A percentile compares a stretch with the other conserved stretches of the same genome.
phyloP scores from a whole-genome alignment of 92 coral and sea anemone species.

The Zoanthus solanderi region DNA sequence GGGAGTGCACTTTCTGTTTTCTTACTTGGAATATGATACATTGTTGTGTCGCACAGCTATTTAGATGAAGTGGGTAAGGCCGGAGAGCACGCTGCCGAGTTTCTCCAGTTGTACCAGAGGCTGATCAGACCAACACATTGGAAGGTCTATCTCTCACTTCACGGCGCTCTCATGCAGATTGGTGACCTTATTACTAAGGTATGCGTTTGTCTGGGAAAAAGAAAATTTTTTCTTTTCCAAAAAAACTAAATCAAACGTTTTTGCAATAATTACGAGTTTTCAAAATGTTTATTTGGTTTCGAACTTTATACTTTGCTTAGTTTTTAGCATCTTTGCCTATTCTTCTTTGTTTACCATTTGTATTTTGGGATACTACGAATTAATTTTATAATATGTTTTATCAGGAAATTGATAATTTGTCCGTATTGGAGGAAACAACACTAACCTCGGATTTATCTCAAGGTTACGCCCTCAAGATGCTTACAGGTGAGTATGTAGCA shows the following conservation, averaged over 20 bases:
- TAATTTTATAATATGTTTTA: not conserved
- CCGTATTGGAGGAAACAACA: conserved; percentile 90
- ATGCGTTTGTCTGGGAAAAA: not conserved
- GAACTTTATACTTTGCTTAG: no score
- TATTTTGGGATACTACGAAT: not conserved
- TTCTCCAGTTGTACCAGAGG: conserved; percentile 92
- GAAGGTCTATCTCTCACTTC: conserved; percentile 86
- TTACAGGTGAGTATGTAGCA: conserved; percentile 74
- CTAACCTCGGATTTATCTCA: conserved; percentile 97
- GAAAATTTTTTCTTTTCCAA: no score
- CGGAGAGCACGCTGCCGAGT: conserved; percentile 96
- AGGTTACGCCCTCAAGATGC: conserved; percentile 94
- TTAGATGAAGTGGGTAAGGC: conserved; percentile 91
- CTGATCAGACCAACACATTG: conserved; percentile 88
- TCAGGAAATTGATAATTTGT: conserved; percentile 90
- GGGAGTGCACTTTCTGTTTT: no score
- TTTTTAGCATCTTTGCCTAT: no score
- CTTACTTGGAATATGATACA: no score
- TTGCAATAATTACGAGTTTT: no score
- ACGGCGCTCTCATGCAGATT: conserved; percentile 89
- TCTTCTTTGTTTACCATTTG: no score
- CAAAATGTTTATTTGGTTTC: no score
- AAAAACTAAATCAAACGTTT: no score
- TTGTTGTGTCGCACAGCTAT: conserved; percentile 60
- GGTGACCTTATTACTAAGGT: conserved; percentile 93